Percentiles rank a stretch among this genome's conserved stretches.
These are phyloP conservation scores for Clostera curtula DNA, from an alignment of 2,888 invertebrate species.

Conservation along the genomic window DNA sequence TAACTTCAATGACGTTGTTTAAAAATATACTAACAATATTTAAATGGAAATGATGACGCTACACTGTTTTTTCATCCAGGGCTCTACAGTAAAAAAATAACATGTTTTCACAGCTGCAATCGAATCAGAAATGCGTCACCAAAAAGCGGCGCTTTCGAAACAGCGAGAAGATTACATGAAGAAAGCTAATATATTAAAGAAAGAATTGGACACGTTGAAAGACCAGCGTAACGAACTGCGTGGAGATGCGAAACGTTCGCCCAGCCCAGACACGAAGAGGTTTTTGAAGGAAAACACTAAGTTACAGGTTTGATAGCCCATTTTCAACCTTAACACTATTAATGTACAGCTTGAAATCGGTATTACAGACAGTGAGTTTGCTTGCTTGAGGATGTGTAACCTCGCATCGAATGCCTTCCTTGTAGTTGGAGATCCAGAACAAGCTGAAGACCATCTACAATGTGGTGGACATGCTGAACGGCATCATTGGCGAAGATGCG, in stretches of 20 bases:
- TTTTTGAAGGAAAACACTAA: slow-evolving; percentile 89
- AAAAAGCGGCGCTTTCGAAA: slow-evolving; percentile 85
- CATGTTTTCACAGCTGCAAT: slow-evolving; percentile 73
- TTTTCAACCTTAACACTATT: slow-evolving; percentile 9
- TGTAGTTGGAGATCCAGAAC: slow-evolving; percentile 83
- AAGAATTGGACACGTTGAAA: slow-evolving; percentile 85
- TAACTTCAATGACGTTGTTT: slow-evolving; percentile 20
- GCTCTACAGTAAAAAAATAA: slow-evolving; percentile 16
- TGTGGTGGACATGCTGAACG: slow-evolving; percentile 91
- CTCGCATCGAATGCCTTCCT: slow-evolving; percentile 13
- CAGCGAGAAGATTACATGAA: slow-evolving; percentile 88
- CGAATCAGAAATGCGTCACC: slow-evolving; percentile 87
- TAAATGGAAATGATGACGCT: slow-evolving; percentile 12
- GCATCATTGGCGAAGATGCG: slow-evolving; percentile 85
- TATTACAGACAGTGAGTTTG: slow-evolving; percentile 9
- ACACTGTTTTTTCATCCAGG: slow-evolving; percentile 17
- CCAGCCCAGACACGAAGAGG: slow-evolving; percentile 84
- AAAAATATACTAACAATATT: slow-evolving; percentile 18
- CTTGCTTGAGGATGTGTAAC: slow-evolving; percentile 15
- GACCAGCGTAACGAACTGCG: slow-evolving; percentile 86
- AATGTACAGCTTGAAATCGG: slow-evolving; percentile 14
- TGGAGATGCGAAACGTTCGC: slow-evolving; percentile 79
- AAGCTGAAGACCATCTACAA: slow-evolving; percentile 89
- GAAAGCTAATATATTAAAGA: slow-evolving; percentile 82
- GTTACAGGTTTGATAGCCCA: slow-evolving; percentile 79